Evolutionary conservation across 1,140 invertebrate species (phyloP), one percentile per base, ranked within the genome.

Genomic region (Zaprionus nigranus): DNA sequence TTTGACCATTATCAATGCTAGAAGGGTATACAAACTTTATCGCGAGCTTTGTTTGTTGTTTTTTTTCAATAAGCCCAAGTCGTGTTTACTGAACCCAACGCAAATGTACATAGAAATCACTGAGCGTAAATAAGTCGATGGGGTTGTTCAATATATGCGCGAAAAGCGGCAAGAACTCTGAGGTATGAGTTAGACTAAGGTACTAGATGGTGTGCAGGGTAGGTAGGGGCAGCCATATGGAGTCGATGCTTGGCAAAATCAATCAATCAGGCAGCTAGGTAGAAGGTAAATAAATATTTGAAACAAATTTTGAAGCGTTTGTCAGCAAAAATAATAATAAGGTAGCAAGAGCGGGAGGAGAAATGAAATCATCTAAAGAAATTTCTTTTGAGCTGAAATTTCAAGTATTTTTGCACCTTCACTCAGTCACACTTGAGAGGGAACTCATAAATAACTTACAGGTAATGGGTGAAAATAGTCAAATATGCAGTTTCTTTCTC

Each of bases 31-130:
- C 9, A 9, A 34, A 34, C 3, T 34, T 34, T 34, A 34, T 34
- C 30, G 9, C 30, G 30, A 34, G 30, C 30, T 34, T 34, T 34
- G 30, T 34, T 40, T 40, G 13, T 40, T 40, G 12, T 13, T 40
- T 40, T 24, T 24, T 51, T 24, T 20, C 46, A 51, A 51, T 51
- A 51, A 51, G 53, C 56, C 34, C 56, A 68, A 68, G 54, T 51
- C 28, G 56, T 71, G 60, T 56, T 71, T 71, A 71, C 49, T 71
- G 68, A 71, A 56, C 68, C 60, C 49, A 62, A 56, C 59, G 22
- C 60, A 57, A 71, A 61, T 71, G 59, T 71, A 61, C 68, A 71
- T 38, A 63, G 53, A 61, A 71, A 62, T 63, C 68, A 71, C 46
- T 57, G 68, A 57, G 59, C 59, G 36, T 63, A 63, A 71, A 71